Percentiles rank a stretch among this genome's conserved stretches.
Evolutionary conservation across 2,797 vertebrate genomes (phyloP).

Genomic region (Acanthiza pusilla): DNA sequence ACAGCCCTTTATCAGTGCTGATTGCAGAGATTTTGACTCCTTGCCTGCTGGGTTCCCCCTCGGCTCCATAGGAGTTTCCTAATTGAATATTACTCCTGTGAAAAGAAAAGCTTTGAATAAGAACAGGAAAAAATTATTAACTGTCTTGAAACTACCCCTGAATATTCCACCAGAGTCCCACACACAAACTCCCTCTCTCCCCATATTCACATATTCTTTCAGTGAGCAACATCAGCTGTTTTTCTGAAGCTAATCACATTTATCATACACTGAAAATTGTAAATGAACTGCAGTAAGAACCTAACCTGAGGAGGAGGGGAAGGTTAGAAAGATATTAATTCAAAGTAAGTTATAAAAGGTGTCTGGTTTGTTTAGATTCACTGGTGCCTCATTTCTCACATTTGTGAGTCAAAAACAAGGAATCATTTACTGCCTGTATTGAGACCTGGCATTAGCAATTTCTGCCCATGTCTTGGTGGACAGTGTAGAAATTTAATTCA

Average conservation of each 20-base stretch:
- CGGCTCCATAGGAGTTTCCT: not conserved
- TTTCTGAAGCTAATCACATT: not conserved
- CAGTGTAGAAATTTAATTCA: not conserved
- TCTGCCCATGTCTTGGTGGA: not conserved
- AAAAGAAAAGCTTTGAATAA: conserved; percentile 14
- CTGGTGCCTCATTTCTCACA: not conserved
- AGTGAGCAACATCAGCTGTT: not conserved
- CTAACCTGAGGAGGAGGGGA: not conserved
- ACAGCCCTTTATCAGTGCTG: conserved; percentile 25
- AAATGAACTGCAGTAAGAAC: not conserved
- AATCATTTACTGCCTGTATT: not conserved
- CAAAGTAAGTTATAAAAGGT: not conserved
- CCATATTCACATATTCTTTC: not conserved
- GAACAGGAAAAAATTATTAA: not conserved
- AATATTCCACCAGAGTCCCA: not conserved
- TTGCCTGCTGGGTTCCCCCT: not conserved
- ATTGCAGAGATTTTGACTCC: conserved; percentile 39
- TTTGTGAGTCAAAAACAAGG: not conserved
- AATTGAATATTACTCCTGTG: conserved; percentile 7
- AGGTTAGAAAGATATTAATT: not conserved
- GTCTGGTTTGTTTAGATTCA: not conserved
- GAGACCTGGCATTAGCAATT: not conserved
- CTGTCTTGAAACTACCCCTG: not conserved
- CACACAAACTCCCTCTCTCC: not conserved
- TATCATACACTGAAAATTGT: not conserved